Evolutionary conservation across 2,888 invertebrate species (phyloP).

Genomic region (Biston betularia): DNA sequence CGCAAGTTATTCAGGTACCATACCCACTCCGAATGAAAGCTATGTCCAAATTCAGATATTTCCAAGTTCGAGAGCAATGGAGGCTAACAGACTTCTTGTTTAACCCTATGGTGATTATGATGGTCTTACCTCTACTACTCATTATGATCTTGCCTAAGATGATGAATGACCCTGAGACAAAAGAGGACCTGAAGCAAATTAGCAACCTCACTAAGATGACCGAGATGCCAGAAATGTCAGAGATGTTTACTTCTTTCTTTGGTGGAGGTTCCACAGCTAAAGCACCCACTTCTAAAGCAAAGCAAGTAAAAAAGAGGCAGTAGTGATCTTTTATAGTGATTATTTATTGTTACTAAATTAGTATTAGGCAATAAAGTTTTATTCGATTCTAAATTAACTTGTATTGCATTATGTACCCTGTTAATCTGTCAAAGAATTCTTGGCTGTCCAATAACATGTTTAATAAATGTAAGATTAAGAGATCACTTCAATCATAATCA

Average conservation of each 20-base stretch:
- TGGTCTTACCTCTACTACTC: conserved; percentile 95
- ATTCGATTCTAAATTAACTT: conserved; percentile 6
- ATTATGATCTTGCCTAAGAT: conserved; percentile 98
- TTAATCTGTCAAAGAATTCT: neutral
- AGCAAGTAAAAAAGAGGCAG: conserved; percentile 81
- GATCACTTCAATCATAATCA: too few relatives aligned
- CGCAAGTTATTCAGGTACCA: conserved; percentile 94
- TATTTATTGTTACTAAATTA: conserved; percentile 58
- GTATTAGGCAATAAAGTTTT: conserved; percentile 52
- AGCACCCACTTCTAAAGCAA: conserved; percentile 71
- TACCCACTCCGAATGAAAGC: conserved; percentile 97
- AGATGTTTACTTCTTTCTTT: conserved; percentile 95
- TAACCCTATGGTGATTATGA: conserved; percentile 99
- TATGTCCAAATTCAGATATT: conserved; percentile 92
- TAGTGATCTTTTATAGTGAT: conserved; percentile 52
- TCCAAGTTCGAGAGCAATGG: conserved; percentile 98
- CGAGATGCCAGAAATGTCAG: conserved; percentile 98
- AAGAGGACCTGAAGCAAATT: conserved; percentile 97
- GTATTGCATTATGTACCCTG: conserved; percentile 7
- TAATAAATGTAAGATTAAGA: too few relatives aligned
- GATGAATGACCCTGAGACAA: conserved; percentile 99
- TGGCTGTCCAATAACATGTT: too few relatives aligned
- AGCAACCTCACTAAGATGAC: conserved; percentile 93
- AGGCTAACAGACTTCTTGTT: conserved; percentile 97
- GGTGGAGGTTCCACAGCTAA: conserved; percentile 89